These are phyloP conservation scores for Cherax quadricarinatus DNA, from an alignment of 1,140 invertebrate genomes.

Conservation along the genomic window DNA sequence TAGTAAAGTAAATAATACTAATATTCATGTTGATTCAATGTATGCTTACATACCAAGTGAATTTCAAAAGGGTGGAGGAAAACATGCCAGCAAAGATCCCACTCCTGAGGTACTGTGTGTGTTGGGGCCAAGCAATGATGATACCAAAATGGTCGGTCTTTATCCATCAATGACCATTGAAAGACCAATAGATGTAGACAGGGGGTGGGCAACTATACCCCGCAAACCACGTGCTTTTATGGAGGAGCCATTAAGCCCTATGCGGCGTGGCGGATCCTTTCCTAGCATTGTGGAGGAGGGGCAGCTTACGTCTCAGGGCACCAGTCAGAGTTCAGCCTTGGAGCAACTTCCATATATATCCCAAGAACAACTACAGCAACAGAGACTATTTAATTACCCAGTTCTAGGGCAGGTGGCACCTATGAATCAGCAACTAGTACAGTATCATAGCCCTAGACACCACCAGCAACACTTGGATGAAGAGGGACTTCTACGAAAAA, in stretches of 20 bases:
- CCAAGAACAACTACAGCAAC: conserved; percentile 32
- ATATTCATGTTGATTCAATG: conserved; percentile 83
- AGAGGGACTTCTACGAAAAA: conserved; percentile 2
- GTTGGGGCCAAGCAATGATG: conserved; percentile 59
- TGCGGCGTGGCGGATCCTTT: conserved; percentile 60
- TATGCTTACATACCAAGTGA: conserved; percentile 50
- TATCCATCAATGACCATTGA: conserved; percentile 9
- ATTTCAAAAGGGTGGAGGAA: conserved; percentile 48
- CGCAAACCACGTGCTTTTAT: conserved; percentile 49
- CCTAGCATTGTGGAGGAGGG: conserved; percentile 58
- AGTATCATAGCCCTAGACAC: conserved; percentile 41
- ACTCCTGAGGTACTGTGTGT: conserved; percentile 72
- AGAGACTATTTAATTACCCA: conserved; percentile 40
- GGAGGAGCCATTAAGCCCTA: conserved; percentile 51
- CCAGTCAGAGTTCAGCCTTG: conserved; percentile 48
- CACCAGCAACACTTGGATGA: conserved; percentile 34
- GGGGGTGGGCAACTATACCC: conserved; percentile 55
- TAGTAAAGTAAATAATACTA: conserved; percentile 86
- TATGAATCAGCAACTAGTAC: conserved; percentile 17
- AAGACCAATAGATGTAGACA: conserved; percentile 25
- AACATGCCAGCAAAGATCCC: conserved; percentile 69
- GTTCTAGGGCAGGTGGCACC: conserved; percentile 1
- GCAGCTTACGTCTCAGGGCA: conserved; percentile 23
- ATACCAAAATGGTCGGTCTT: conserved; percentile 14
- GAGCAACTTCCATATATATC: conserved; percentile 32